Conservation (phyloP, 2,113 vertebrate species). For the Bubo bubo region DNA sequence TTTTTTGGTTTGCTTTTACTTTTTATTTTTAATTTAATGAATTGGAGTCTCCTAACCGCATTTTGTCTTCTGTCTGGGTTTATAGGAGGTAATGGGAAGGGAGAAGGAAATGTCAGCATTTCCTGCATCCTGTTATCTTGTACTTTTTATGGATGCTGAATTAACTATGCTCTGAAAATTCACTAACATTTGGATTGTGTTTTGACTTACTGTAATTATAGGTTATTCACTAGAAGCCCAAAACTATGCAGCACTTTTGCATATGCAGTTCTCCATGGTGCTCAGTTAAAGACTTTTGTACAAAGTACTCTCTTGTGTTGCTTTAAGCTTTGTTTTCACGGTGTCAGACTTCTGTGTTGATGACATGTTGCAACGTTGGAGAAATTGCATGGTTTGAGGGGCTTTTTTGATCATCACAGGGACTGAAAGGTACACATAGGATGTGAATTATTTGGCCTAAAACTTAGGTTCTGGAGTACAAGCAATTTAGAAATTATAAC, state of each 20-base stretch:
- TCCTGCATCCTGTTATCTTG: slow-evolving; percentile 71
- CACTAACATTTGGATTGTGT: neutral
- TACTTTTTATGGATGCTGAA: slow-evolving; percentile 35
- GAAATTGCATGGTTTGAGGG: neutral
- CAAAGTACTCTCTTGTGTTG: neutral
- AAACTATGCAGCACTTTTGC: neutral
- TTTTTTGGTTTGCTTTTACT: neutral
- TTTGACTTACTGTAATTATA: neutral
- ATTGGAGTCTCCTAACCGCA: neutral
- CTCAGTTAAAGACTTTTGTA: neutral
- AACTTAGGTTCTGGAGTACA: neutral
- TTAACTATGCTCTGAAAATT: neutral
- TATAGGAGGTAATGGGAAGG: slow-evolving; percentile 18
- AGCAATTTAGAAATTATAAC: neutral
- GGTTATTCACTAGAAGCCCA: neutral
- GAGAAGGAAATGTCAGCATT: slow-evolving; percentile 60
- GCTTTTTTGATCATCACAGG: neutral
- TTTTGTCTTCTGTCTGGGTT: neutral
- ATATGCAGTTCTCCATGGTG: neutral
- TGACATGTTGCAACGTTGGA: neutral
- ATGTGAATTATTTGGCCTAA: neutral
- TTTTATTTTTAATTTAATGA: neutral
- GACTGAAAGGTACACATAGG: neutral
- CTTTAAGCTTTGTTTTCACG: neutral
- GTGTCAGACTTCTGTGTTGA: neutral